Conservation (phyloP, 2,113 vertebrate genomes). For the human region DNA sequence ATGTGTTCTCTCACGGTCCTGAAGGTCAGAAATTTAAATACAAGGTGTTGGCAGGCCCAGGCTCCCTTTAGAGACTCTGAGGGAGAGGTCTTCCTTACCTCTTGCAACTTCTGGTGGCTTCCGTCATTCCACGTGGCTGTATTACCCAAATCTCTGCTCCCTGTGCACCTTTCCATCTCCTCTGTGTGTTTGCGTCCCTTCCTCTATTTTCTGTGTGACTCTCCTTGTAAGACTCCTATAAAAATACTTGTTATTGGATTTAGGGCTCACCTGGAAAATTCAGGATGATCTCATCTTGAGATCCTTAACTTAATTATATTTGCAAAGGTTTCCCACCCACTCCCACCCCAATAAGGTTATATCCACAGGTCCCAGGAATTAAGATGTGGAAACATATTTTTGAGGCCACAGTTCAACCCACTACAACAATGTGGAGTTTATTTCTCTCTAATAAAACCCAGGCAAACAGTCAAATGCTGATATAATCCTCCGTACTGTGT, state of each 20-base stretch:
- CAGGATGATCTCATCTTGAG: background rate
- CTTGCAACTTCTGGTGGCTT: background rate
- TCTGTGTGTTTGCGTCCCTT: background rate
- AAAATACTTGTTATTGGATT: background rate
- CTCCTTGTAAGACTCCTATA: background rate
- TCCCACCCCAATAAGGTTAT: background rate
- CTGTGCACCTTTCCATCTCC: background rate
- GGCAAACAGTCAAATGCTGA: background rate
- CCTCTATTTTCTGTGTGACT: background rate
- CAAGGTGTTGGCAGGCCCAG: background rate
- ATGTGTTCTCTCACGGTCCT: background rate
- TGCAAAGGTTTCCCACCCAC: background rate
- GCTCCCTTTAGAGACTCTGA: background rate
- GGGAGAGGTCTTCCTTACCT: background rate
- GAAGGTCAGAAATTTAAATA: background rate
- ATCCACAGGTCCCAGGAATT: background rate
- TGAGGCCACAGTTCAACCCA: background rate
- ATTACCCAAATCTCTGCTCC: background rate
- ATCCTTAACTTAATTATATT: background rate
- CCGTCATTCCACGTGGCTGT: background rate
- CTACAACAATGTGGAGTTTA: background rate
- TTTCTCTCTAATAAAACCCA: conserved; percentile 17
- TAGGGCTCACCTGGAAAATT: background rate
- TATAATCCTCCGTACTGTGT: background rate
- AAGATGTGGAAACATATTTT: background rate